Evolutionary conservation across 23 tunicate genomes (phyloP).

Genomic region (Pegea sp.): DNA sequence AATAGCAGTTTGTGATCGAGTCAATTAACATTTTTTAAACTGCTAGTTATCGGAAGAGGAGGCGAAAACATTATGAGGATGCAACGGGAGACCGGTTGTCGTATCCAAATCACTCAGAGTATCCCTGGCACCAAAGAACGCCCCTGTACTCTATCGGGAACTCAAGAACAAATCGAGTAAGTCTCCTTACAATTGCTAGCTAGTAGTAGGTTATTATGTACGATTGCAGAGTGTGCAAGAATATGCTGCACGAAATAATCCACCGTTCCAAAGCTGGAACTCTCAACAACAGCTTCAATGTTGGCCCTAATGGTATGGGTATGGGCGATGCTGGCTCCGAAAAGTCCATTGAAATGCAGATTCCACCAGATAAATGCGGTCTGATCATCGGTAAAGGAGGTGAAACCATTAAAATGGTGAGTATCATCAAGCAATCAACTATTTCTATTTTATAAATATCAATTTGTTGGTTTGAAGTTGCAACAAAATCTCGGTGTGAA

Average conservation of each 20-base stretch:
- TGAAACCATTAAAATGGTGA: constrained; percentile 91
- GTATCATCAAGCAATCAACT: too few relatives aligned
- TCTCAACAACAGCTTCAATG: constrained; percentile 16
- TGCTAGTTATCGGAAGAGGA: constrained; percentile 85
- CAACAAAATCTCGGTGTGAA: constrained; percentile 69
- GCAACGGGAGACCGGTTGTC: constrained; percentile 91
- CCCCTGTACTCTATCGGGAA: constrained; percentile 94
- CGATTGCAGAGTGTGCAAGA: constrained; percentile 32
- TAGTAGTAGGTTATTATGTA: too few relatives aligned
- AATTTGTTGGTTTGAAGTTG: constrained; percentile 15
- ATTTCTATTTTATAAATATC: too few relatives aligned
- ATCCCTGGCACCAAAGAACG: constrained; percentile 66
- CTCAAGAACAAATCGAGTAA: constrained; percentile 86
- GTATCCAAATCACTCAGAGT: constrained; percentile 86
- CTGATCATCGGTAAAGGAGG: constrained; percentile 96
- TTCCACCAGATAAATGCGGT: constrained; percentile 99
- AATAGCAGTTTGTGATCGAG: too few relatives aligned
- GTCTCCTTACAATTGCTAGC: too few relatives aligned
- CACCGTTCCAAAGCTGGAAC: constrained; percentile 43
- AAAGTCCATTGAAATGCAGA: constrained; percentile 17
- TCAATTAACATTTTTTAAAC: too few relatives aligned
- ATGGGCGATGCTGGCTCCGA: constrained; percentile 17
- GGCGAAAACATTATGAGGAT: constrained; percentile 96
- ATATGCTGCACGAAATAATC: constrained; percentile 45
- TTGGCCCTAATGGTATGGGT: constrained; percentile 11